Base-by-base conservation (phyloP, 2,797 vertebrate species). In the Gymnothorax reevesii region DNA sequence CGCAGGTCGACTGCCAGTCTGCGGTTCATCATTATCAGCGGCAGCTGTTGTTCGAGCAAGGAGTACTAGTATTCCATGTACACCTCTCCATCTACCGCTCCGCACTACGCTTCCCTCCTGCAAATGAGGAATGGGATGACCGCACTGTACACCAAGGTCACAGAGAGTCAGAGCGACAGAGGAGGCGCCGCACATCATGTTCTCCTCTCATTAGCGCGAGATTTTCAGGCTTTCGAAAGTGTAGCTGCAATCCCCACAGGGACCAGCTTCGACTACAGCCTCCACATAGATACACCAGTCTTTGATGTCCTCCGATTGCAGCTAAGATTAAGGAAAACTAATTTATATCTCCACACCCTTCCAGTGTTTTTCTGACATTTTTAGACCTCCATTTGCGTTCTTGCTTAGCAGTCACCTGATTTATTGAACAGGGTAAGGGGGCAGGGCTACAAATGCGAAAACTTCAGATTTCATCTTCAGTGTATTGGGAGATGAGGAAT, bases 301-400 rank as follows among this genome's bases (percentile, higher is more conserved):
- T 87, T 89, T 92, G 89, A 91, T 89, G 89, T 88, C 87, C 88
- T 87, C 62, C 60, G 89, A 88, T 87, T 73, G 84, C 86, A 88
- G 89, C 88, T 82, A 88, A 90, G 88, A 90, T 90, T 91, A 90
- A 88, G 79, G 77, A 86, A 57, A 88, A 83, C 55, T 86, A 27
- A 90, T 90, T 89, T 87, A 64, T 60, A 83, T 86, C 85, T 82
- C 73, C 62, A 73, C 22, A 9, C 73, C 60, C 77, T 54, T 79
- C 27, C 55, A 59, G 82, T 64, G 82, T 79, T 62, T 66, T 66
- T 66, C n/a, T 66, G 62, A n/a, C 62, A n/a, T 17, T 42, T 42
- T 42, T 22, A 66, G 62, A 22, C 60, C 15, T 62, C 22, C 20
- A 62, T 62, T 62, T 62, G 59, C 59, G 62, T 66, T 66, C 62